A percentile compares a stretch with the other conserved stretches of the same genome.
phyloP scores from a whole-genome alignment of 2,888 invertebrate genomes.

The Andrena camellia region DNA sequence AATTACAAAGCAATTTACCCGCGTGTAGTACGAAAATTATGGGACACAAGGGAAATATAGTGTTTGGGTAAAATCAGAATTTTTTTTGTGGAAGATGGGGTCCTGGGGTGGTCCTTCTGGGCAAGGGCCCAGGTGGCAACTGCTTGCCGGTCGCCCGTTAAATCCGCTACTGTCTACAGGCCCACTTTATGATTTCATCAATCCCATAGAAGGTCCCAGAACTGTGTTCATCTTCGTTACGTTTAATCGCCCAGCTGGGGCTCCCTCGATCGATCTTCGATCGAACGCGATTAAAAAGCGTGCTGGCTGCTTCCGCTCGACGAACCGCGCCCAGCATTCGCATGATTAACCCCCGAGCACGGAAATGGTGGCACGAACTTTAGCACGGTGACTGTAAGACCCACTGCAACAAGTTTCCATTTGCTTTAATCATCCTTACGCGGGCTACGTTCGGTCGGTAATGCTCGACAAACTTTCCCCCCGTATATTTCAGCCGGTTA shows the following conservation, averaged over 20 bases:
- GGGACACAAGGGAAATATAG: no score
- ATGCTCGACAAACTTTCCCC: constrained; percentile 58
- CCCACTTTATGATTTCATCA: background rate
- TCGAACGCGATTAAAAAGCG: constrained; percentile 37
- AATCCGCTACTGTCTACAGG: no score
- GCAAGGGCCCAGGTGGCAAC: no score
- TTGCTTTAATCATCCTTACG: constrained; percentile 70
- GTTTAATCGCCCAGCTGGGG: background rate
- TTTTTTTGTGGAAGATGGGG: no score
- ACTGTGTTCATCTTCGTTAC: constrained; percentile 2
- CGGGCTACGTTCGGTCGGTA: constrained; percentile 54
- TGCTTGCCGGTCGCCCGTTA: no score
- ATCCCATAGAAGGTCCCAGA: background rate
- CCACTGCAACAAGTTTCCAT: constrained; percentile 71
- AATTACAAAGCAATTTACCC: no score
- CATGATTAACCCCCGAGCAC: constrained; percentile 40
- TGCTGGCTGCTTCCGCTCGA: constrained; percentile 40
- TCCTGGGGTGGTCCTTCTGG: no score
- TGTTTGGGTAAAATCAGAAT: no score
- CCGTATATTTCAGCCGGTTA: constrained; percentile 58
- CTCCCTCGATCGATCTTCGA: constrained; percentile 26
- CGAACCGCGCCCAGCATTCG: constrained; percentile 38
- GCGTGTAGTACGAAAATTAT: no score
- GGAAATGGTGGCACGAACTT: constrained; percentile 45
- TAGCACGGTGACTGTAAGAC: constrained; percentile 59